Conservation (phyloP, 2,888 invertebrate genomes). For the Stratiomys singularior region DNA sequence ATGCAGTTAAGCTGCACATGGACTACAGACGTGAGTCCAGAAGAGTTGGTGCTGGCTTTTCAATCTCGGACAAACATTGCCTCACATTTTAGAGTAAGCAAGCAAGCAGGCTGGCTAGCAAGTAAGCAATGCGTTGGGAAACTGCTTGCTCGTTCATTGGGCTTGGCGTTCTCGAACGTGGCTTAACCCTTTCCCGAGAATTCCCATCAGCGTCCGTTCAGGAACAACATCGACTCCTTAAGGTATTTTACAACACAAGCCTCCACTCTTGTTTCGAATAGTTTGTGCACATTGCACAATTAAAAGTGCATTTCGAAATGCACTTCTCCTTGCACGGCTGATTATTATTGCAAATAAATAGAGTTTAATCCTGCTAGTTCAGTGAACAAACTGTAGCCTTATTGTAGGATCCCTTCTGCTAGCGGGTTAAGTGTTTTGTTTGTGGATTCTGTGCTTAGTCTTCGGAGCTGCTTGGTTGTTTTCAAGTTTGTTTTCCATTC, state of each 20-base stretch:
- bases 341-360: too few relatives aligned
- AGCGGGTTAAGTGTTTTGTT: neutral
- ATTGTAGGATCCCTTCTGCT: neutral
- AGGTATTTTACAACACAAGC: too few relatives aligned
- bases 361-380: too few relatives aligned
- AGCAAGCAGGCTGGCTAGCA: neutral
- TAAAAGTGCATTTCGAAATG: too few relatives aligned
- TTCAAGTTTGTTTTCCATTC: slow-evolving; percentile 28
- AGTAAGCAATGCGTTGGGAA: neutral
- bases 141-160: slow-evolving; percentile 3
- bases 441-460: neutral
- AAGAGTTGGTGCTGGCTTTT: slow-evolving; percentile 29
- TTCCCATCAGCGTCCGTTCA: neutral
- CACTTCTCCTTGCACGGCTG: too few relatives aligned
- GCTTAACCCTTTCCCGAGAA: slow-evolving; percentile 15
- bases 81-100: slow-evolving; percentile 10
- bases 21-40: neutral
- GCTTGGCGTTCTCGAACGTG: neutral
- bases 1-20: slow-evolving; percentile 38
- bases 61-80: slow-evolving; percentile 39
- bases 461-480: slow-evolving; percentile 6
- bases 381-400: too few relatives aligned
- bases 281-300: too few relatives aligned
- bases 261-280: too few relatives aligned
- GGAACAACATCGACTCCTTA: neutral